Percentiles rank a stretch among this genome's conserved stretches.
phyloP scores from a whole-genome alignment of 2,888 invertebrate genomes.

The Coremacera marginata region DNA sequence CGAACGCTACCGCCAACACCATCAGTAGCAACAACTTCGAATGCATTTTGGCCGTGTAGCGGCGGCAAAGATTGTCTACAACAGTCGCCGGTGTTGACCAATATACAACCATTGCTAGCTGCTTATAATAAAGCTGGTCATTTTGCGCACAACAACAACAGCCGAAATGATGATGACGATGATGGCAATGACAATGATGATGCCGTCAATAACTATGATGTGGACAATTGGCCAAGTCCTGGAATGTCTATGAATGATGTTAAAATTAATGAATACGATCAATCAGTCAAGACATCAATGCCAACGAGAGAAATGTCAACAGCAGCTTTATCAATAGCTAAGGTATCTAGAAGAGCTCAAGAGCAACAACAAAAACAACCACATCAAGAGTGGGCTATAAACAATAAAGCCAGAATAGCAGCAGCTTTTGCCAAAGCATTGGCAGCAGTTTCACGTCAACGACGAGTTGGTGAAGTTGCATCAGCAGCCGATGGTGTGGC shows the following conservation, averaged over 20 bases:
- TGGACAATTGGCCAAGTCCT: slow-evolving; percentile 39
- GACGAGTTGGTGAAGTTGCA: slow-evolving; percentile 23
- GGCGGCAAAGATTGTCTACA: background rate
- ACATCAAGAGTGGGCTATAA: slow-evolving; percentile 30
- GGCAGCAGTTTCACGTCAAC: slow-evolving; percentile 6
- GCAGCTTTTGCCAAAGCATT: slow-evolving; percentile 25
- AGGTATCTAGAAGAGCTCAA: background rate
- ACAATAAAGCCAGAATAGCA: slow-evolving; percentile 13
- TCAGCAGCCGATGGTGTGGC: slow-evolving; percentile 44
- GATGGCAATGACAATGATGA: slow-evolving; percentile 31
- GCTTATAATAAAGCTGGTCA: slow-evolving; percentile 26
- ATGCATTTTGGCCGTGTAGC: background rate
- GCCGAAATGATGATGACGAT: slow-evolving; percentile 38
- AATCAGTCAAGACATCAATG: slow-evolving; percentile 65
- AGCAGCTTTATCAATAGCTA: slow-evolving; percentile 34
- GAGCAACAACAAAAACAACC: slow-evolving; percentile 21
- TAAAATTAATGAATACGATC: slow-evolving; percentile 62
- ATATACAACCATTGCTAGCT: slow-evolving; percentile 1
- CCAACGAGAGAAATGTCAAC: slow-evolving; percentile 46
- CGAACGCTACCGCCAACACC: slow-evolving; percentile 13
- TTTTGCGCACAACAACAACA: slow-evolving; percentile 41
- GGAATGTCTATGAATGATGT: slow-evolving; percentile 47
- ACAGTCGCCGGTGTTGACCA: background rate
- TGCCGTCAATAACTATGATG: slow-evolving; percentile 21
- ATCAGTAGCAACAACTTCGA: background rate